Evolutionary conservation across 2,888 invertebrate species (phyloP).

Genomic region (Cephalotes varians): DNA sequence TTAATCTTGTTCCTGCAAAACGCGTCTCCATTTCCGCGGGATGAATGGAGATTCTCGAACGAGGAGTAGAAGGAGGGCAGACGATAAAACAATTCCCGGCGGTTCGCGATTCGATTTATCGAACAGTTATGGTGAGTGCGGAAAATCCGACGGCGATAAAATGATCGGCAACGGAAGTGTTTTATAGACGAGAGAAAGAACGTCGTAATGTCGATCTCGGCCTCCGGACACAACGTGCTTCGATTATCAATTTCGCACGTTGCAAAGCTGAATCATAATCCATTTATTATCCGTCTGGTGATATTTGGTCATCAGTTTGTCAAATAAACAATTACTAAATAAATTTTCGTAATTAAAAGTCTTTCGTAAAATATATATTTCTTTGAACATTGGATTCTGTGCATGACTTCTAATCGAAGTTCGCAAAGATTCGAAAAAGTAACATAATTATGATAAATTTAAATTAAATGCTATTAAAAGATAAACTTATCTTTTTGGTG

Average conservation of each 20-base stretch:
- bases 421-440: not conserved
- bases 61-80: not conserved
- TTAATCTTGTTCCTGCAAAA: constrained; percentile 52
- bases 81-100: constrained; percentile 45
- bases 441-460: not conserved
- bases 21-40: constrained; percentile 32
- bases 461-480: not conserved
- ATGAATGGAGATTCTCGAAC: constrained; percentile 30
- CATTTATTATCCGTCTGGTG: not conserved
- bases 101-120: constrained; percentile 40
- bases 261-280: not conserved
- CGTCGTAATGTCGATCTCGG: constrained; percentile 1
- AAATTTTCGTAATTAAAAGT: not conserved
- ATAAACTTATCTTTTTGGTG: not conserved
- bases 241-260: constrained; percentile 40
- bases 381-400: not conserved
- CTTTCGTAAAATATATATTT: not conserved
- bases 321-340: not conserved
- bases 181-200: constrained; percentile 10
- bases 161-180: constrained; percentile 25
- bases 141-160: constrained; percentile 44
- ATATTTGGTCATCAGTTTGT: not conserved
- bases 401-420: not conserved
- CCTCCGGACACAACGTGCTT: not conserved
- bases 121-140: constrained; percentile 39